phyloP scores from a whole-genome alignment of 2,888 invertebrate species.

The Tuta absoluta region DNA sequence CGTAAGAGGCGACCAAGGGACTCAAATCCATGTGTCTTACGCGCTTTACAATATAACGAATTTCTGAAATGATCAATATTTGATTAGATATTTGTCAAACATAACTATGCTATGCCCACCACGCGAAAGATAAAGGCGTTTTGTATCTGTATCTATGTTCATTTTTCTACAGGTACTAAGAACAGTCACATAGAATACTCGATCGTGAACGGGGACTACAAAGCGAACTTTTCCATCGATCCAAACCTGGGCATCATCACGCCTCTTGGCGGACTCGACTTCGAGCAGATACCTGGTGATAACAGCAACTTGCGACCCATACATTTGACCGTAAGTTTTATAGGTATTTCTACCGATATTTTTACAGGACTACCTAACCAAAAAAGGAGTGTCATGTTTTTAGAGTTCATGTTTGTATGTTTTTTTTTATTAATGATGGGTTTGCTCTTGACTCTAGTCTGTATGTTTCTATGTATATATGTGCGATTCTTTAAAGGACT shows the following conservation, averaged over 20 bases:
- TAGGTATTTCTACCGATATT: background rate
- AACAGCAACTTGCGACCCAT: constrained; percentile 83
- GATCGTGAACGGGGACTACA: constrained; percentile 88
- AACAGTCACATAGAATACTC: constrained; percentile 93
- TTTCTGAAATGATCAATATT: too few species aligned
- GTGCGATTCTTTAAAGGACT: too few species aligned
- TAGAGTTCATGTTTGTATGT: too few species aligned
- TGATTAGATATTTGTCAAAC: too few species aligned
- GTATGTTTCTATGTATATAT: too few species aligned
- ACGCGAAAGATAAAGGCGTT: background rate
- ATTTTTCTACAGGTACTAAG: constrained; percentile 83
- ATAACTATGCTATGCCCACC: background rate
- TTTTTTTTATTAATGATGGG: too few species aligned
- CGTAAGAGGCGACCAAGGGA: too few species aligned
- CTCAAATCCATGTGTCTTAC: too few species aligned
- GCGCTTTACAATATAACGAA: too few species aligned
- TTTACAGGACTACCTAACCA: background rate
- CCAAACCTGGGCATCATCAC: constrained; percentile 86
- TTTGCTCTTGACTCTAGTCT: too few species aligned
- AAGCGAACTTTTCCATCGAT: constrained; percentile 90
- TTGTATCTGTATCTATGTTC: background rate
- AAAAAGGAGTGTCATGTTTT: too few species aligned
- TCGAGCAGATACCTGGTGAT: constrained; percentile 86
- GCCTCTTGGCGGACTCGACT: constrained; percentile 87
- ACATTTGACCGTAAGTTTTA: constrained; percentile 81